phyloP scores from a whole-genome alignment of 2,888 invertebrate genomes.

The Cabera pusaria region DNA sequence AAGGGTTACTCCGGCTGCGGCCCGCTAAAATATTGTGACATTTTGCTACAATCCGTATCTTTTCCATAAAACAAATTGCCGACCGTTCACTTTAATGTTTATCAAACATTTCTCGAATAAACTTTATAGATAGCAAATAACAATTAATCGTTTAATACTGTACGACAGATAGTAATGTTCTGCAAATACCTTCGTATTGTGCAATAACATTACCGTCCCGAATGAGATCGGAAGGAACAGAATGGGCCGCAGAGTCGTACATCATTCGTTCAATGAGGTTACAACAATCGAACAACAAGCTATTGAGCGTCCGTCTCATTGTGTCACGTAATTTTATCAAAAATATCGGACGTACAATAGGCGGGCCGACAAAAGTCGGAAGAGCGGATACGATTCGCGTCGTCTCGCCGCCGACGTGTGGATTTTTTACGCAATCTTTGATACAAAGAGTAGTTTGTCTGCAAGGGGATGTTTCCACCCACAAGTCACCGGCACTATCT shows the following conservation, averaged over 20 bases:
- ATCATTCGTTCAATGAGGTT: constrained; percentile 77
- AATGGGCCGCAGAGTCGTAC: constrained; percentile 55
- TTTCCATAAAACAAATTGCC: constrained; percentile 28
- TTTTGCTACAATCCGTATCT: constrained; percentile 40
- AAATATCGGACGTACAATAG: constrained; percentile 76
- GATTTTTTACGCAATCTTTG: constrained; percentile 71
- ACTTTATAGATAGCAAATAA: constrained; percentile 27
- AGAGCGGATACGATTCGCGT: constrained; percentile 81
- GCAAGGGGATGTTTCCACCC: constrained; percentile 82
- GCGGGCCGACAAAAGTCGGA: constrained; percentile 77
- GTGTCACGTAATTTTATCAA: constrained; percentile 81
- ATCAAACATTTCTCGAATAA: constrained; percentile 28
- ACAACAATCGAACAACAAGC: constrained; percentile 79
- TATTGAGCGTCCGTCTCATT: constrained; percentile 65
- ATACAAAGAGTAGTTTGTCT: constrained; percentile 63
- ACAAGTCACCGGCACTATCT: constrained; percentile 66
- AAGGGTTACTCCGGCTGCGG: constrained; percentile 70
- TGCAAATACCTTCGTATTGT: constrained; percentile 60
- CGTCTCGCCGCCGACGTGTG: constrained; percentile 68
- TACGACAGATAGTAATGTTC: constrained; percentile 52
- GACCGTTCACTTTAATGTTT: constrained; percentile 26
- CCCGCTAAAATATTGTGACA: constrained; percentile 73
- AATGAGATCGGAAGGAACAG: constrained; percentile 67
- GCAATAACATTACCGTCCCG: constrained; percentile 58
- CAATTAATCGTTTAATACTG: constrained; percentile 36